Evolutionary conservation across 2,113 vertebrate species (phyloP).

Genomic region (Reinhardtius hippoglossoides): DNA sequence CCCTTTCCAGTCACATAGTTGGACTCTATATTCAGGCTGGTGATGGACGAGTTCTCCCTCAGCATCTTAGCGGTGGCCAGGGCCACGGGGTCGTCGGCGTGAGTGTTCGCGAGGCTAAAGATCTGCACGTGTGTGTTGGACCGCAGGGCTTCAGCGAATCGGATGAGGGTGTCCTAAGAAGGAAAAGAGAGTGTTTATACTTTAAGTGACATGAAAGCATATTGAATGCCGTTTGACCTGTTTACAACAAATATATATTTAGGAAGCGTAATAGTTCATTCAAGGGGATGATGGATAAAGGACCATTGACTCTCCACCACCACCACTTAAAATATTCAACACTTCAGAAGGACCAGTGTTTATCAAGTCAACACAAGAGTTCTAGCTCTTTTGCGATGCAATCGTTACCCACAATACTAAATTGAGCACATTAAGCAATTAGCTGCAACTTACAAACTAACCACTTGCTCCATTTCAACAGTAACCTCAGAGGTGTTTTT

Average conservation of each 20-base stretch:
- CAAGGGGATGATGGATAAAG: too few relatives aligned
- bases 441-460: too few relatives aligned
- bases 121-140: conserved; percentile 88
- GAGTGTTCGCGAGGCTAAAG: conserved; percentile 94
- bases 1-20: conserved; percentile 96
- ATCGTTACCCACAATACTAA: background rate
- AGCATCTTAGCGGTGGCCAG: conserved; percentile 91
- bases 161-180: conserved; percentile 86
- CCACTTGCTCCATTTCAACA: background rate
- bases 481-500: too few relatives aligned
- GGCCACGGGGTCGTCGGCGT: conserved; percentile 90
- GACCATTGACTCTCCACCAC: too few relatives aligned
- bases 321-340: too few relatives aligned
- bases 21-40: conserved; percentile 93
- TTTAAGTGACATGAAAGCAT: background rate
- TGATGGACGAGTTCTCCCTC: conserved; percentile 88
- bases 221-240: background rate
- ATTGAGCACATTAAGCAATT: background rate
- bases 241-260: too few relatives aligned
- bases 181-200: too few relatives aligned
- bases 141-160: conserved; percentile 90
- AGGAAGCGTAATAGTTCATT: too few relatives aligned
- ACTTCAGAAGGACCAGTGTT: too few relatives aligned
- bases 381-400: background rate
- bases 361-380: too few relatives aligned